phyloP scores from a whole-genome alignment of 2,888 invertebrate species.

The Chloromyia formosa region DNA sequence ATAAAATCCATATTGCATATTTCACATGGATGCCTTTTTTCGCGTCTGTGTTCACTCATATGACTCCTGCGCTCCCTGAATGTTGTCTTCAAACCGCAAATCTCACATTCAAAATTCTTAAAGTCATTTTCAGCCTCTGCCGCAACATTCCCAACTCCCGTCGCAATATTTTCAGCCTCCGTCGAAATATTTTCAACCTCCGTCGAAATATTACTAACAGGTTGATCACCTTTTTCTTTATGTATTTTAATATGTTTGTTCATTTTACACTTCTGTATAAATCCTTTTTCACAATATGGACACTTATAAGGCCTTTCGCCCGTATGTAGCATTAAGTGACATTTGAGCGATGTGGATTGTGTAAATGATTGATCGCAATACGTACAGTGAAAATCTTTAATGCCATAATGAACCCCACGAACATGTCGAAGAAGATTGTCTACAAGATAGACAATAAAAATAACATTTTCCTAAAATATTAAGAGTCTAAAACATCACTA shows the following conservation, averaged over 20 bases:
- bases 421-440: conserved; percentile 47
- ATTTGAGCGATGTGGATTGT: conserved; percentile 45
- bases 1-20: conserved; percentile 20
- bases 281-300: conserved; percentile 38
- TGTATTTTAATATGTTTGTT: conserved; percentile 43
- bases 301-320: conserved; percentile 46
- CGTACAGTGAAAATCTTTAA: conserved; percentile 42
- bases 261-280: conserved; percentile 45
- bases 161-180: too few relatives aligned
- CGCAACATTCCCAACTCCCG: too few relatives aligned
- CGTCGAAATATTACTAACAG: neutral
- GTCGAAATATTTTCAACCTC: too few relatives aligned
- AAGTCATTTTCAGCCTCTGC: neutral
- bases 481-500: neutral
- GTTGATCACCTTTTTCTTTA: conserved; percentile 17
- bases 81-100: conserved; percentile 33
- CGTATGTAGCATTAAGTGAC: conserved; percentile 47
- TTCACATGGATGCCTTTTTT: conserved; percentile 31
- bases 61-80: conserved; percentile 31
- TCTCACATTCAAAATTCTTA: conserved; percentile 28
- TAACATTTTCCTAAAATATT: too few relatives aligned
- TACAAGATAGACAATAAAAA: neutral
- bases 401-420: conserved; percentile 42
- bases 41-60: conserved; percentile 33
- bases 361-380: conserved; percentile 45